Conservation (phyloP, 2,113 vertebrate genomes). For the Clarias macrocephalus region DNA sequence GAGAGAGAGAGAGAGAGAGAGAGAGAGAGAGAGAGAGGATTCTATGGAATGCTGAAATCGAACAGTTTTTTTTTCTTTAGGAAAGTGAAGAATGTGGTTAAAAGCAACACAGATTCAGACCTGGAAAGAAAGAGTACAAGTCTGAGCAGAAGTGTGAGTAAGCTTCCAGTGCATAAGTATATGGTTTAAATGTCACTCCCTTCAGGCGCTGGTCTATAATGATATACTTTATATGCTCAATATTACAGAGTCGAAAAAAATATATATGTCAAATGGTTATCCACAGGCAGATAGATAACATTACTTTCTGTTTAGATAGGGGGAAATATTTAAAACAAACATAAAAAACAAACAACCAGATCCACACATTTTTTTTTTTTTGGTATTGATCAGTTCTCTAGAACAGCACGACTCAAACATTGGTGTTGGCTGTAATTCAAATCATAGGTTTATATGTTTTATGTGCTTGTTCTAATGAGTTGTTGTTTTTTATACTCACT, state of each 20-base stretch:
- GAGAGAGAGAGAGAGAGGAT: constrained; percentile 40
- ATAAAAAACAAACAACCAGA: constrained; percentile 26
- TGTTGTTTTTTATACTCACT: not conserved
- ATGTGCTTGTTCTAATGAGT: not conserved
- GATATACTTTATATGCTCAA: constrained; percentile 55
- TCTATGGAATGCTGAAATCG: constrained; percentile 70
- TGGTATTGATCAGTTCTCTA: not conserved
- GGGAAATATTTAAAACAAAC: constrained; percentile 42
- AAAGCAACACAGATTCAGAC: constrained; percentile 64
- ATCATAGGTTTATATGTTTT: not conserved
- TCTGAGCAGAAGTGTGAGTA: constrained; percentile 69
- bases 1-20: not conserved
- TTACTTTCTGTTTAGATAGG: constrained; percentile 41
- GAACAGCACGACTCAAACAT: not conserved
- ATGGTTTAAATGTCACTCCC: constrained; percentile 45
- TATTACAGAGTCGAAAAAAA: constrained; percentile 52
- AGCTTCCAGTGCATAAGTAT: constrained; percentile 56
- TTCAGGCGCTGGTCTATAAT: constrained; percentile 60
- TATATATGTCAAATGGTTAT: constrained; percentile 53
- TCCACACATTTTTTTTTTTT: too few species aligned
- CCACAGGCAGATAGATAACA: constrained; percentile 57
- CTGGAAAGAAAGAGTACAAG: constrained; percentile 66
- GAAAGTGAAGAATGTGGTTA: constrained; percentile 58
- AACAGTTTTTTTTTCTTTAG: constrained; percentile 40
- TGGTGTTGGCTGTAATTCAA: not conserved